These are phyloP conservation scores for Teleogryllus oceanicus DNA, from an alignment of 2,888 invertebrate genomes.

Conservation along the genomic window DNA sequence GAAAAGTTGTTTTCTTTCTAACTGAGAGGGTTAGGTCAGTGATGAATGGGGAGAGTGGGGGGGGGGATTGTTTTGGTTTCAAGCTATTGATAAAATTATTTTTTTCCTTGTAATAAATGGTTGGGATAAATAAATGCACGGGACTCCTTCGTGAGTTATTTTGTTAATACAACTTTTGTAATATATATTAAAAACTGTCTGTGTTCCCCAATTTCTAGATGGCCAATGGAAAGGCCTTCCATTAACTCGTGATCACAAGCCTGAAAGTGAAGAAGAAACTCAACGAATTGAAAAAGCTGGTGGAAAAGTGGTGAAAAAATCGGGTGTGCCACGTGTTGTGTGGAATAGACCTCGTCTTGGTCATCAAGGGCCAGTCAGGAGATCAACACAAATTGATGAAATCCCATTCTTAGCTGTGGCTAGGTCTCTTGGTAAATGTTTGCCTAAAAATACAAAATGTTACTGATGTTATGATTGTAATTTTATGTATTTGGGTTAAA, in stretches of 20 bases:
- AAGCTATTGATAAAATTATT: too few species aligned
- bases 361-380: conserved; percentile 80
- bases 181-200: too few species aligned
- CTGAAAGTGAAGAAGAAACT: conserved; percentile 81
- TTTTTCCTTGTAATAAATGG: too few species aligned
- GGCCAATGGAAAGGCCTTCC: conserved; percentile 75
- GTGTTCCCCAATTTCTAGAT: conserved; percentile 42
- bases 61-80: too few species aligned
- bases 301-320: conserved; percentile 72
- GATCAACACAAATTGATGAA: conserved; percentile 87
- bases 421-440: conserved; percentile 70
- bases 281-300: conserved; percentile 76
- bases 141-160: too few species aligned
- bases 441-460: background rate
- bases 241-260: conserved; percentile 92
- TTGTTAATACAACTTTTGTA: too few species aligned
- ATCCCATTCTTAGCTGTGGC: conserved; percentile 96
- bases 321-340: conserved; percentile 91
- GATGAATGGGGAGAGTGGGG: too few species aligned
- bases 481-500: background rate
- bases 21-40: too few species aligned
- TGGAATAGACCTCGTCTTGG: conserved; percentile 91
- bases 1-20: too few species aligned
- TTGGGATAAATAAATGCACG: too few species aligned
- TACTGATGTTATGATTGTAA: conserved; percentile 4